phyloP scores from a whole-genome alignment of 1,140 invertebrate species.

The Dryas iulia region DNA sequence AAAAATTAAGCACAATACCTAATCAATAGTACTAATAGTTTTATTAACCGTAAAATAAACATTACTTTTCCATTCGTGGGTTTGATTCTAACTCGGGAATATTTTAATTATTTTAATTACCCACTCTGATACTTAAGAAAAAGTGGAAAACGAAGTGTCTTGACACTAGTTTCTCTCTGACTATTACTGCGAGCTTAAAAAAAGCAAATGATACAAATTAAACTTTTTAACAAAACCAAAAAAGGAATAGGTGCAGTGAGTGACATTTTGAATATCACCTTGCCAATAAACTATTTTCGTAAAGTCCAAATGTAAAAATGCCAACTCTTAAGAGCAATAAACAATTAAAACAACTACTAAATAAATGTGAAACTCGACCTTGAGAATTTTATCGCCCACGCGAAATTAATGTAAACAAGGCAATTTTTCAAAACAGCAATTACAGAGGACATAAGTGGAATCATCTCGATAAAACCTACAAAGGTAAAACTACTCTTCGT shows the following conservation, averaged over 20 bases:
- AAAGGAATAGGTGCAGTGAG: neutral
- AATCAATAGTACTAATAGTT: too few species aligned
- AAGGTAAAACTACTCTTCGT: conserved; percentile 17
- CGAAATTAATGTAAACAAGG: conserved; percentile 10
- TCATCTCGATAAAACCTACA: conserved; percentile 6
- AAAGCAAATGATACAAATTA: neutral
- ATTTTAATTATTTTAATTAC: too few species aligned
- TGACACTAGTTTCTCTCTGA: too few species aligned
- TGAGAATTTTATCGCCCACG: conserved; percentile 15
- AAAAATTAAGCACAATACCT: too few species aligned
- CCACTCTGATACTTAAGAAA: too few species aligned
- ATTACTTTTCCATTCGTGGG: too few species aligned
- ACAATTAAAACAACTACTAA: conserved; percentile 18
- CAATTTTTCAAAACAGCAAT: conserved; percentile 14
- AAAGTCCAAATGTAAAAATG: conserved; percentile 5
- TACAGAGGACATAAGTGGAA: conserved; percentile 20
- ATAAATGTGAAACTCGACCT: conserved; percentile 12
- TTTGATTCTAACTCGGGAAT: too few species aligned
- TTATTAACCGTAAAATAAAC: too few species aligned
- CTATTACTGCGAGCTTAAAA: too few species aligned
- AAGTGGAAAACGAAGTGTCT: too few species aligned
- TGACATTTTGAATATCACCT: neutral
- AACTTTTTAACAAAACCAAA: neutral
- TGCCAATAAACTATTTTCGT: neutral
- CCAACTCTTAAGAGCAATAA: conserved; percentile 1